These are phyloP conservation scores for Myiotriccus ornatus DNA, from an alignment of 2,797 vertebrate species.

Conservation along the genomic window DNA sequence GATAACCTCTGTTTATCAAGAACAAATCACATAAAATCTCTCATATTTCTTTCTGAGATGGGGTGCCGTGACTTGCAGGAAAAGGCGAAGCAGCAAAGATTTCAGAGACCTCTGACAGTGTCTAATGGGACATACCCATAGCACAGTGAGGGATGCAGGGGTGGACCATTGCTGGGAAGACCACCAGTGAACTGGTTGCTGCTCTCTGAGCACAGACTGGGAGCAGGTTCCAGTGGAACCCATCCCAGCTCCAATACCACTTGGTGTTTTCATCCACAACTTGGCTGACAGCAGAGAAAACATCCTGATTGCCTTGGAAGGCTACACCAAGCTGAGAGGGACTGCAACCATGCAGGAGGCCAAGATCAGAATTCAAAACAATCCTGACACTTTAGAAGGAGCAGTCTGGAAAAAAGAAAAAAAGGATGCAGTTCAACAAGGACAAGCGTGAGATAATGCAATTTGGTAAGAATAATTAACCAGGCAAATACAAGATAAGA, in stretches of 20 bases:
- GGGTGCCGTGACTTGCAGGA: background rate
- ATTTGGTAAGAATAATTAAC: constrained; percentile 41
- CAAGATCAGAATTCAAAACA: constrained; percentile 20
- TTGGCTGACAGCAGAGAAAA: background rate
- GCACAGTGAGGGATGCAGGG: background rate
- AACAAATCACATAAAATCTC: background rate
- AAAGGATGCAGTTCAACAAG: background rate
- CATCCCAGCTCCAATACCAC: background rate
- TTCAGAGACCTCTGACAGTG: background rate
- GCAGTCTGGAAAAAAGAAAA: background rate
- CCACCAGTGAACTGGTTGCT: fast-evolving
- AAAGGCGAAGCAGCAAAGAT: background rate
- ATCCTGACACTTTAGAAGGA: background rate
- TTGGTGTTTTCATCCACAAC: background rate
- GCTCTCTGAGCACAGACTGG: background rate
- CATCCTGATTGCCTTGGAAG: background rate
- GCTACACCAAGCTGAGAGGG: background rate
- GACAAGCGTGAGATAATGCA: background rate
- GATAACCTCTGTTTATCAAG: background rate
- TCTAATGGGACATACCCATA: background rate
- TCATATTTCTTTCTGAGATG: background rate
- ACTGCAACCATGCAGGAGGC: background rate
- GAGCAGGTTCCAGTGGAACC: background rate
- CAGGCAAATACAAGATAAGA: background rate
- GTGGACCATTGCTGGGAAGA: background rate